These are phyloP conservation scores for Acanthurus leucopareius DNA, from an alignment of 2,797 vertebrate genomes.

Conservation along the genomic window DNA sequence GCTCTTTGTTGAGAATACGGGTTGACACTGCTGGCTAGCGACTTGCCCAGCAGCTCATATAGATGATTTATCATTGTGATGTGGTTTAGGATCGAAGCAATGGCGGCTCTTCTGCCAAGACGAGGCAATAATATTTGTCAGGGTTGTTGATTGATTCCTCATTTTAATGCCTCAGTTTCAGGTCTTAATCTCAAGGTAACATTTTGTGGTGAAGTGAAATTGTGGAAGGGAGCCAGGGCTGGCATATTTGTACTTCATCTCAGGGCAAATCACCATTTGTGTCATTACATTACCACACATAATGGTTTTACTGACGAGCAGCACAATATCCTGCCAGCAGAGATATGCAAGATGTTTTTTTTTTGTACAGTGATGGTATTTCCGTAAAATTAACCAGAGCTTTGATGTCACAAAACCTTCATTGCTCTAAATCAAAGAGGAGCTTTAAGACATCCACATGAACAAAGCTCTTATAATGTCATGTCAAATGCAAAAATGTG, in stretches of 20 bases:
- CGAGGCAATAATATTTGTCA: slow-evolving; percentile 65
- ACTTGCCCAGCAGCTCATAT: slow-evolving; percentile 42
- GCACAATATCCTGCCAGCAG: slow-evolving; percentile 43
- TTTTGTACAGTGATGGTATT: slow-evolving; percentile 48
- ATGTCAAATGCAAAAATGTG: slow-evolving; percentile 59
- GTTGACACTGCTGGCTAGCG: slow-evolving; percentile 28
- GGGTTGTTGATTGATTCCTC: slow-evolving; percentile 65
- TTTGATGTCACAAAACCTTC: slow-evolving; percentile 40
- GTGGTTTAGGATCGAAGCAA: slow-evolving; percentile 48
- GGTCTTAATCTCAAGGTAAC: slow-evolving; percentile 68
- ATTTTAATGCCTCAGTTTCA: slow-evolving; percentile 63
- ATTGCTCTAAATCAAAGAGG: slow-evolving; percentile 28
- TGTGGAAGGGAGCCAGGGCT: slow-evolving; percentile 51
- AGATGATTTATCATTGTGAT: slow-evolving; percentile 50
- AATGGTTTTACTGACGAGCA: slow-evolving; percentile 64
- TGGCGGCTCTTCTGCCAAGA: slow-evolving; percentile 58
- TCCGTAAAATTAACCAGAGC: slow-evolving; percentile 47
- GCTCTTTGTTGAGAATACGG: slow-evolving; percentile 36
- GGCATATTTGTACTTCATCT: slow-evolving; percentile 67
- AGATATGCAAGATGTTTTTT: slow-evolving; percentile 21
- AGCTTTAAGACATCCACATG: slow-evolving; percentile 28
- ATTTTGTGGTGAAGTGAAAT: slow-evolving; percentile 48
- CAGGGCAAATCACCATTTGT: slow-evolving; percentile 54
- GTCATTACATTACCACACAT: slow-evolving; percentile 59
- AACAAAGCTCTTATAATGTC: slow-evolving; percentile 47